A percentile compares a stretch with the other conserved stretches of the same genome.
These are phyloP conservation scores for Spisula subtruncata DNA, from an alignment of 2,888 invertebrate species.

Conservation along the genomic window DNA sequence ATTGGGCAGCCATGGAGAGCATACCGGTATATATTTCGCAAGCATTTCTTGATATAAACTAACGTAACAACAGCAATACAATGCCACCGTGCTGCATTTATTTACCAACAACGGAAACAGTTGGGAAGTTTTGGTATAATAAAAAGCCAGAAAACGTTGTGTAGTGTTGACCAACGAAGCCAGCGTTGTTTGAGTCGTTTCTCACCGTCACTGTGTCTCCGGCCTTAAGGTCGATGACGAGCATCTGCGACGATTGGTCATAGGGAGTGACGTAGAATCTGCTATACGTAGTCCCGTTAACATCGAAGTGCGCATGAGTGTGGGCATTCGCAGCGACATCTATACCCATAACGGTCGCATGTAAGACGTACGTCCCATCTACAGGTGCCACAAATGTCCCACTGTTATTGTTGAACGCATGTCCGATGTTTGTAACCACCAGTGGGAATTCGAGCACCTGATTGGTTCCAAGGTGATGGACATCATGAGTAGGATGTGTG, in stretches of 20 bases:
- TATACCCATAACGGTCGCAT: constrained; percentile 5
- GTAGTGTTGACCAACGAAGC: not conserved
- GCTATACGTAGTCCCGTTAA: not conserved
- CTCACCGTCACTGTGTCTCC: constrained; percentile 14
- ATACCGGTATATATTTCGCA: too few species aligned
- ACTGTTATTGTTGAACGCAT: constrained; percentile 11
- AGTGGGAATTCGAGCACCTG: not conserved
- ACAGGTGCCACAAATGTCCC: constrained; percentile 16
- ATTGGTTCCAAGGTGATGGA: not conserved
- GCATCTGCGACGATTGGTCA: constrained; percentile 26
- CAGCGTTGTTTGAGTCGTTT: not conserved
- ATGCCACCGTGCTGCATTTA: not conserved
- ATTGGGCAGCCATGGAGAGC: too few species aligned
- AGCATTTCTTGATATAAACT: too few species aligned
- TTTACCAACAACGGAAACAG: not conserved
- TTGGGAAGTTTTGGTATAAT: constrained; percentile 27
- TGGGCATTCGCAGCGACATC: too few species aligned
- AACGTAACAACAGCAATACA: too few species aligned
- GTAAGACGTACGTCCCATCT: not conserved
- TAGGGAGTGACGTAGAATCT: not conserved
- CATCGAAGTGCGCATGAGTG: constrained; percentile 21
- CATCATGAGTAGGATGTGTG: not conserved
- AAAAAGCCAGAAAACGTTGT: constrained; percentile 37
- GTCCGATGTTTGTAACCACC: constrained; percentile 9
- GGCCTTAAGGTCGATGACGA: not conserved